Conservation (phyloP, 64 coral and sea anemone genomes). For the Dendronephthya gigantea region DNA sequence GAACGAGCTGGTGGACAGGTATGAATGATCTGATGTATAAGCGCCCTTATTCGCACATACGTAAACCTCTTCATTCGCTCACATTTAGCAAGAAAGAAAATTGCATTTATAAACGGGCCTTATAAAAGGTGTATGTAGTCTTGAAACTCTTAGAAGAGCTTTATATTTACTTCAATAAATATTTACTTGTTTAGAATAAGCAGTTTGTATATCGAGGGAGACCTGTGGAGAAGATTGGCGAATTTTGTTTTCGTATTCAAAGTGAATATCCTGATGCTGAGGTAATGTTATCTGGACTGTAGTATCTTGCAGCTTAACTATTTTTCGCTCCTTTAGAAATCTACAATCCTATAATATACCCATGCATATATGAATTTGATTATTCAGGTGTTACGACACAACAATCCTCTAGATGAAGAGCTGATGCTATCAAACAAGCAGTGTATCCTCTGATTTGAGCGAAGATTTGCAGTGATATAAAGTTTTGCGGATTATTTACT, state of each 20-base stretch:
- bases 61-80: no score
- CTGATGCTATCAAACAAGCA: slow-evolving; percentile 64
- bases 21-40: no score
- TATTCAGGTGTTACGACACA: slow-evolving; percentile 70
- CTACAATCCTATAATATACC: background rate
- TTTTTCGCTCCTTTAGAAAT: background rate
- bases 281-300: slow-evolving; percentile 28
- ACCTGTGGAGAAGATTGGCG: slow-evolving; percentile 71
- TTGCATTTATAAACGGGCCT: no score
- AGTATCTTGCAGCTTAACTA: background rate
- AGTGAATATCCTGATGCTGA: slow-evolving; percentile 77
- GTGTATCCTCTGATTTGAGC: slow-evolving; percentile 97
- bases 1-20: no score
- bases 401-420: slow-evolving; percentile 60
- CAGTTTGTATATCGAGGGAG: slow-evolving; percentile 72
- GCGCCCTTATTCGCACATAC: no score
- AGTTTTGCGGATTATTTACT: no score
- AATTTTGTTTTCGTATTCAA: slow-evolving; percentile 73
- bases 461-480: no score
- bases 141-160: no score
- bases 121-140: no score
- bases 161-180: background rate
- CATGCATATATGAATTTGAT: no score
- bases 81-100: no score
- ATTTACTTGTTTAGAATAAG: slow-evolving; percentile 45